Percentiles rank a stretch among this genome's conserved stretches.
phyloP scores from a whole-genome alignment of 2,797 vertebrate species.

The Oceanodroma leucorhoa region DNA sequence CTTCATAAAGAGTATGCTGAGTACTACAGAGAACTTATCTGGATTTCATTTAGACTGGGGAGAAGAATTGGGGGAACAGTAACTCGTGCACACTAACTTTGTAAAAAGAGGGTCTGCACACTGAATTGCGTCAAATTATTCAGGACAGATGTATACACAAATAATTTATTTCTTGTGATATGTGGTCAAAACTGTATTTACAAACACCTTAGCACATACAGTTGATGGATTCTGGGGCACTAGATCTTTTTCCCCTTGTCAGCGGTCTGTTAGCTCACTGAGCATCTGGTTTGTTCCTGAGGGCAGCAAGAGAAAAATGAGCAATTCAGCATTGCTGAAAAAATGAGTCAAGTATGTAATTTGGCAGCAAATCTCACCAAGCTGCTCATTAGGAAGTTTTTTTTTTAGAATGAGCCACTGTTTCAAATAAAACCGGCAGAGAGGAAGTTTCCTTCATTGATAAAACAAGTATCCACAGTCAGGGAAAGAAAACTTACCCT shows the following conservation, averaged over 20 bases:
- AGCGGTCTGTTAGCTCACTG: not conserved
- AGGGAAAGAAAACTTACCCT: not conserved
- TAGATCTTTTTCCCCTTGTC: not conserved
- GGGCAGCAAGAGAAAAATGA: not conserved
- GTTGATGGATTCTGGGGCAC: not conserved
- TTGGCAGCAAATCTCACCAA: not conserved
- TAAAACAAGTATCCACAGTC: not conserved
- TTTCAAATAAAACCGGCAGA: not conserved
- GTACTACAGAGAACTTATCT: not conserved
- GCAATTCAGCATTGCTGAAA: not conserved
- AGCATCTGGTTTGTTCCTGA: not conserved
- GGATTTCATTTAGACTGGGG: not conserved
- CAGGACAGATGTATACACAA: not conserved
- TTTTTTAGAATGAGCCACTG: not conserved
- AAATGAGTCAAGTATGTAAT: not conserved
- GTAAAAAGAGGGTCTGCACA: not conserved
- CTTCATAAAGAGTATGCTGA: not conserved
- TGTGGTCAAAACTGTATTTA: not conserved
- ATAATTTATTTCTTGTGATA: not conserved
- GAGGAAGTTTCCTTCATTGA: not conserved
- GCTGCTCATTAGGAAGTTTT: not conserved
- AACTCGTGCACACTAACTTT: not conserved
- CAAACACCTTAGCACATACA: not conserved
- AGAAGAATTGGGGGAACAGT: not conserved
- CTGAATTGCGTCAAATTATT: not conserved